phyloP scores from a whole-genome alignment of 1,140 invertebrate species.

The Teleogryllus occipitalis region DNA sequence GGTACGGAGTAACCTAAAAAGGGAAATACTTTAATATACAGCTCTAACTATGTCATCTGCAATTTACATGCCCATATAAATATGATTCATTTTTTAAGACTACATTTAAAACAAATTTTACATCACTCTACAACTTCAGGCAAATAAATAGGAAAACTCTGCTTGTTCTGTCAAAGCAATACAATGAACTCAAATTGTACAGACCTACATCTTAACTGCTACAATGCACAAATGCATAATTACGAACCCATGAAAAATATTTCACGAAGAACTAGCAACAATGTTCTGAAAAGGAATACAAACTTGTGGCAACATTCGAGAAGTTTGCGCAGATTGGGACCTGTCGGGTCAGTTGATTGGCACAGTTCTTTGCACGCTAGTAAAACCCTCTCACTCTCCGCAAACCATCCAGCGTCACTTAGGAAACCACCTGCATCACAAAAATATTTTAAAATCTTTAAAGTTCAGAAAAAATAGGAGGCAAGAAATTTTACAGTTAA shows the following conservation, averaged over 20 bases:
- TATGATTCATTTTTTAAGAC: no score
- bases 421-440: slow-evolving; percentile 57
- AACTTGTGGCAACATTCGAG: slow-evolving; percentile 69
- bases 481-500: neutral
- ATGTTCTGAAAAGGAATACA: slow-evolving; percentile 18
- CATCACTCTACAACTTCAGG: no score
- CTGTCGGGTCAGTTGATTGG: slow-evolving; percentile 39
- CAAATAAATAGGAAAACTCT: no score
- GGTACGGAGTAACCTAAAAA: slow-evolving; percentile 66
- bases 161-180: no score
- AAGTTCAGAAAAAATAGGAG: neutral
- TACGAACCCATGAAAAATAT: no score
- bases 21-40: slow-evolving; percentile 21
- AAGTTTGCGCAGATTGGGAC: slow-evolving; percentile 39
- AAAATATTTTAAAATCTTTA: neutral
- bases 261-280: neutral
- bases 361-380: slow-evolving; percentile 53
- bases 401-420: slow-evolving; percentile 77
- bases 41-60: no score
- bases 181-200: no score
- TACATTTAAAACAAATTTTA: no score
- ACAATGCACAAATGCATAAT: no score
- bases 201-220: no score
- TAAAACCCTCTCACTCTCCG: slow-evolving; percentile 61
- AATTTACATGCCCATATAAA: no score